Conservation (phyloP, 1,140 invertebrate genomes). For the Drosophila ogumai region DNA sequence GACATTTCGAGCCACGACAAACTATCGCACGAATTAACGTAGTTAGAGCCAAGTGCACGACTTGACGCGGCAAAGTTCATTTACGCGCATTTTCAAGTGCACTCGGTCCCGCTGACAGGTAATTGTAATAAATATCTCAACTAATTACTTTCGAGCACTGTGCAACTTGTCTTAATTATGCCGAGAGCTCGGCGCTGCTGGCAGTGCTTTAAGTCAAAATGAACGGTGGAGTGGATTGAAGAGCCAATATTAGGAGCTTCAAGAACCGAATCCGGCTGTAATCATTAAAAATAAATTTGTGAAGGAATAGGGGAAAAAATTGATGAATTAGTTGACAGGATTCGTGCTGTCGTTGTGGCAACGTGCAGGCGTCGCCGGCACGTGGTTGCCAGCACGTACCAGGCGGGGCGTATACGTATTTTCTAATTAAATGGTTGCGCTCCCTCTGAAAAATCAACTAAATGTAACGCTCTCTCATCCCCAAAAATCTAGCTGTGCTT, state of each 20-base stretch:
- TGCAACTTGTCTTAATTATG: conserved; percentile 75
- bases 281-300: conserved; percentile 41
- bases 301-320: conserved; percentile 46
- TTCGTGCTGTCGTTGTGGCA: conserved; percentile 40
- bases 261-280: conserved; percentile 1
- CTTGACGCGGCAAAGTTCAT: conserved; percentile 43
- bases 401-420: conserved; percentile 71
- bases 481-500: conserved; percentile 14
- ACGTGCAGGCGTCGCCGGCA: conserved; percentile 16
- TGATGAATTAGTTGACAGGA: conserved; percentile 74
- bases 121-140: conserved; percentile 79
- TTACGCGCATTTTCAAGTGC: conserved; percentile 56
- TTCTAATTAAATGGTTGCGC: conserved; percentile 74
- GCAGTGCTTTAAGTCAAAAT: conserved; percentile 18
- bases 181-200: not conserved
- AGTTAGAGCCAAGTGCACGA: conserved; percentile 70
- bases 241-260: not conserved
- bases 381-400: conserved; percentile 55
- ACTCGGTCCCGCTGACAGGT: conserved; percentile 60
- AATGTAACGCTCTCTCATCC: conserved; percentile 34
- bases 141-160: conserved; percentile 74
- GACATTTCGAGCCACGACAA: conserved; percentile 59
- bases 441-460: conserved; percentile 44
- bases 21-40: conserved; percentile 71
- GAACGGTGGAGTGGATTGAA: conserved; percentile 20